Evolutionary conservation across 2,888 invertebrate species (phyloP).

Genomic region (Pantelozetes paolii): DNA sequence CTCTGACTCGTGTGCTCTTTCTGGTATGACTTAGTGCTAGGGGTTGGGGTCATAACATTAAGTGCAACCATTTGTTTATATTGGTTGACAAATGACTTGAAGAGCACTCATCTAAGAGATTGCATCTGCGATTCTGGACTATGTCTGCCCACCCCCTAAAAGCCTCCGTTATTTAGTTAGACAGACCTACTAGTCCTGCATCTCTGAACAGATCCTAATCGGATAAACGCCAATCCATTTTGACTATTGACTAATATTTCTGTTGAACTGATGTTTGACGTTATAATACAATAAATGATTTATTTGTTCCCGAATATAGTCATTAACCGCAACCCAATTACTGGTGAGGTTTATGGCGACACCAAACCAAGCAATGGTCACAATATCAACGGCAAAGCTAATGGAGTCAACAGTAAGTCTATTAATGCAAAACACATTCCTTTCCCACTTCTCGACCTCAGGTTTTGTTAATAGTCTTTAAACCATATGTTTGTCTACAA

Average conservation of each 20-base stretch:
- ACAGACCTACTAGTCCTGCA: neutral
- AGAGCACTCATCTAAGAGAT: constrained; percentile 8
- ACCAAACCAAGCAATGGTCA: neutral
- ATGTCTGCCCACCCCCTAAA: neutral
- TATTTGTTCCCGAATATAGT: constrained; percentile 1
- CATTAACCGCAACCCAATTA: constrained; percentile 44
- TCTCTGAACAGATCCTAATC: neutral
- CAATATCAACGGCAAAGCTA: constrained; percentile 27
- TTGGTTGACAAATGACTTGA: constrained; percentile 23
- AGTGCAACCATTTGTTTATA: constrained; percentile 27
- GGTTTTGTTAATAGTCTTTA: too few species aligned
- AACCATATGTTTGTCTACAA: neutral
- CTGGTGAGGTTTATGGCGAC: constrained; percentile 43
- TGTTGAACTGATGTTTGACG: neutral
- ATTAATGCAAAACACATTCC: neutral
- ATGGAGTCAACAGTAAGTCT: constrained; percentile 35
- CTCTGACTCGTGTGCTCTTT: neutral
- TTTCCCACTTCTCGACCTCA: neutral
- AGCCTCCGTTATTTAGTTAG: neutral
- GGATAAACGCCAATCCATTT: neutral
- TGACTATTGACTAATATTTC: neutral
- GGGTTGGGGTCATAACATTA: neutral
- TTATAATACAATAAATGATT: neutral
- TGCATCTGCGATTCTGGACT: constrained; percentile 6
- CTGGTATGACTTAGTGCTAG: neutral